Evolutionary conservation across 2,113 vertebrate genomes (phyloP).

Genomic region (Callionymus lyra): DNA sequence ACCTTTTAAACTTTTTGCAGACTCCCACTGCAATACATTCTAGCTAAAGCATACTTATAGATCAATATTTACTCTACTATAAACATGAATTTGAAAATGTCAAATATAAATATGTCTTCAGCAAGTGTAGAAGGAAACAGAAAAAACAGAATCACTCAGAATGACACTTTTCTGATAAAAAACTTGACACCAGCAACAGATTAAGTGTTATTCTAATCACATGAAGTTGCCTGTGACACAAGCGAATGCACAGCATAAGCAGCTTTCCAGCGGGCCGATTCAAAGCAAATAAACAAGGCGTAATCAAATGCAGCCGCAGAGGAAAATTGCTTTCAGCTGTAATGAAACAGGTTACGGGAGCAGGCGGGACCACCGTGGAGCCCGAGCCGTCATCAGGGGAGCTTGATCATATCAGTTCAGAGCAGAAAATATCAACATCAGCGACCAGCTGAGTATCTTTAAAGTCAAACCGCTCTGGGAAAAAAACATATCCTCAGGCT

Average conservation of each 20-base stretch:
- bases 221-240: too few relatives aligned
- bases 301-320: constrained; percentile 41
- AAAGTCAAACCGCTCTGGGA: constrained; percentile 19
- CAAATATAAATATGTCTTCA: too few relatives aligned
- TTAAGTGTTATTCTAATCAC: too few relatives aligned
- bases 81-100: too few relatives aligned
- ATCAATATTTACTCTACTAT: too few relatives aligned
- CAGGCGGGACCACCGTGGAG: constrained; percentile 17
- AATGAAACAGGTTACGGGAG: constrained; percentile 43
- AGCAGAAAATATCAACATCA: constrained; percentile 35
- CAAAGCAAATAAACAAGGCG: constrained; percentile 42
- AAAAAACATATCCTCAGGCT: constrained; percentile 17
- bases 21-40: too few relatives aligned
- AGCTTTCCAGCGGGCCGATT: constrained; percentile 35
- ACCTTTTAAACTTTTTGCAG: too few relatives aligned
- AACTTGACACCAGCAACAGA: too few relatives aligned
- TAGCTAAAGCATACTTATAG: too few relatives aligned
- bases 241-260: constrained; percentile 37
- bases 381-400: constrained; percentile 39
- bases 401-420: constrained; percentile 33
- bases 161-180: too few relatives aligned
- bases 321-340: constrained; percentile 49
- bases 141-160: too few relatives aligned
- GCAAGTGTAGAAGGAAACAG: too few relatives aligned
- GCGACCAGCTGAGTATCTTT: constrained; percentile 15